Evolutionary conservation across 1,140 invertebrate species (phyloP).

Genomic region (Neodiprion lecontei): DNA sequence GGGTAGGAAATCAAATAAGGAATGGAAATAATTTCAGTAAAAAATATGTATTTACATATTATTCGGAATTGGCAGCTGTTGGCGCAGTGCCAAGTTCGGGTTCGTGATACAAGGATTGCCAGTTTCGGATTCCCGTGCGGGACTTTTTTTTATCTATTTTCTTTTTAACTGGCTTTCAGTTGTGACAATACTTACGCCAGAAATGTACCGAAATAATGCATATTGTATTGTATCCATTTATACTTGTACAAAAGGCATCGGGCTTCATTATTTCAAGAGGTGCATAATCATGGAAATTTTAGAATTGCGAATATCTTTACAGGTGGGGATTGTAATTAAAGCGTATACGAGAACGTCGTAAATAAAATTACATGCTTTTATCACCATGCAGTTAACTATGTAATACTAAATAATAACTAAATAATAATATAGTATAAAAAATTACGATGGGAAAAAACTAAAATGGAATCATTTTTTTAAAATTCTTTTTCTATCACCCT

Average conservation of each 20-base stretch:
- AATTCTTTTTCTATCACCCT: too few relatives aligned
- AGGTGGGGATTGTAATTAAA: not conserved
- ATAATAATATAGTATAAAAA: too few relatives aligned
- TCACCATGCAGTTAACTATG: not conserved
- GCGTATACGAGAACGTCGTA: not conserved
- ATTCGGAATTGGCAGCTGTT: not conserved
- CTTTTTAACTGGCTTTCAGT: not conserved
- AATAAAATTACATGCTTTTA: not conserved
- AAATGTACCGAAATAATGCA: not conserved
- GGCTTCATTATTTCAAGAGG: not conserved
- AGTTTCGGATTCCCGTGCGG: not conserved
- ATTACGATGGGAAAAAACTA: too few relatives aligned
- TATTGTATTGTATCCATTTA: not conserved
- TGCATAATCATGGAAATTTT: not conserved
- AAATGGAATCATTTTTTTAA: too few relatives aligned
- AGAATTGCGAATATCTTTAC: not conserved
- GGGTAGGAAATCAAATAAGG: too few relatives aligned
- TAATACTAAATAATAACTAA: too few relatives aligned
- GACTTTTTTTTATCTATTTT: not conserved
- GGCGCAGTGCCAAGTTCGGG: not conserved
- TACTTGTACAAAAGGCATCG: not conserved
- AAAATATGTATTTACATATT: too few relatives aligned
- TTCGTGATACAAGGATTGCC: not conserved
- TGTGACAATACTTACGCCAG: not conserved
- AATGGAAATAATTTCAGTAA: too few relatives aligned